A percentile compares a stretch with the other conserved stretches of the same genome.
These are phyloP conservation scores for Euborellia annulipes DNA, from an alignment of 1,140 invertebrate species.

Conservation along the genomic window DNA sequence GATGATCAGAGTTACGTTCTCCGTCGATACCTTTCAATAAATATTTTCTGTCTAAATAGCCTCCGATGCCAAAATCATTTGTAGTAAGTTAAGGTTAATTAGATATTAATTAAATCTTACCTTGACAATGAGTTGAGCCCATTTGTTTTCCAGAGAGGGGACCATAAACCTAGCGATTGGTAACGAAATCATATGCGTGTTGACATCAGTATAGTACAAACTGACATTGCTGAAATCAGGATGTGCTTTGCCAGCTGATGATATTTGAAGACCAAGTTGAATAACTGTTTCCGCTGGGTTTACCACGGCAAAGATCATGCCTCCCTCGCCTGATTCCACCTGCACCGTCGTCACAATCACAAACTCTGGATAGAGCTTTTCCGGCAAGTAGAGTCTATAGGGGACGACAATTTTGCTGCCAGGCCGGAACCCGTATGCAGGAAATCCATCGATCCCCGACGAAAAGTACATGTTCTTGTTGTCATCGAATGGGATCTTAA, in stretches of 20 bases:
- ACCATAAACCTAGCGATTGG: conserved; percentile 65
- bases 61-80: too few relatives aligned
- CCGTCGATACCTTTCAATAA: conserved; percentile 32
- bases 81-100: too few relatives aligned
- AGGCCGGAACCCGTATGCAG: conserved; percentile 68
- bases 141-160: conserved; percentile 57
- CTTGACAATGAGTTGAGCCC: conserved; percentile 41
- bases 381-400: conserved; percentile 69
- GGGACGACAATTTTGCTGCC: conserved; percentile 80
- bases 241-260: too few relatives aligned
- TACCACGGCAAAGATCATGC: conserved; percentile 85
- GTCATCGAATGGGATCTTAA: conserved; percentile 42
- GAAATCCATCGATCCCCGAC: conserved; percentile 70
- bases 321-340: conserved; percentile 44
- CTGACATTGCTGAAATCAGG: too few relatives aligned
- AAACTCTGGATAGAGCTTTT: conserved; percentile 72
- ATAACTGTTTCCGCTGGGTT: conserved; percentile 75
- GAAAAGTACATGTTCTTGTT: conserved; percentile 40
- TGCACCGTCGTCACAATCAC: conserved; percentile 65
- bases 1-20: conserved; percentile 62
- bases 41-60: too few relatives aligned
- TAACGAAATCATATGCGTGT: too few relatives aligned
- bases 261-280: conserved; percentile 34
- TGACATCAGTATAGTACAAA: too few relatives aligned
- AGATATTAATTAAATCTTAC: too few relatives aligned